Evolutionary conservation across 1,140 invertebrate genomes (phyloP).

Genomic region (Drosophila sproati): DNA sequence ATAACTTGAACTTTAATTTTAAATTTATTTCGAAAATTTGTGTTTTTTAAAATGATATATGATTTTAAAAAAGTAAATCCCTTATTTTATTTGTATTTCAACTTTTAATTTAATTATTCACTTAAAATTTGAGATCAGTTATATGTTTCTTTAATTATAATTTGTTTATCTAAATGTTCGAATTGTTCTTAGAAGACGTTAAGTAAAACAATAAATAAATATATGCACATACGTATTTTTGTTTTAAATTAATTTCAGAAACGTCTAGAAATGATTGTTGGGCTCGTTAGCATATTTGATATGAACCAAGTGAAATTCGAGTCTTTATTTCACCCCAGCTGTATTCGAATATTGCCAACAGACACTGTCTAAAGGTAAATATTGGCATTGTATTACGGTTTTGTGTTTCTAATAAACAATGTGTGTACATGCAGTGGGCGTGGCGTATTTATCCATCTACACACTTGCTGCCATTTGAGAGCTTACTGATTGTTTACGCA

Average conservation of each 20-base stretch:
- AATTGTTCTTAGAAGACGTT: no score
- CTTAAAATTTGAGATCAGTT: no score
- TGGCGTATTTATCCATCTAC: conserved; percentile 48
- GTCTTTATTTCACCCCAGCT: conserved; percentile 17
- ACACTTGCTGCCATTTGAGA: conserved; percentile 17
- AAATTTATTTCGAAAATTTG: no score
- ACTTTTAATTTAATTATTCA: no score
- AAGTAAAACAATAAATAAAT: not conserved
- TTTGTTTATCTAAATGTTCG: no score
- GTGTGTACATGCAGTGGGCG: conserved; percentile 34
- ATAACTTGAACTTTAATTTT: no score
- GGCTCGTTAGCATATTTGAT: conserved; percentile 64
- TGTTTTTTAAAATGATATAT: no score
- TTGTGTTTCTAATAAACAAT: conserved; percentile 60
- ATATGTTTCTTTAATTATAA: no score
- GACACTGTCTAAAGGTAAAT: conserved; percentile 68
- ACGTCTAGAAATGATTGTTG: conserved; percentile 11
- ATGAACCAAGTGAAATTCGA: conserved; percentile 49
- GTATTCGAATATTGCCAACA: conserved; percentile 40
- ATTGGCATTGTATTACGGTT: conserved; percentile 59
- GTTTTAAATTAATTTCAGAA: conserved; percentile 36
- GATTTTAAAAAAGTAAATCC: no score
- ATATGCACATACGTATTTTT: conserved; percentile 14
- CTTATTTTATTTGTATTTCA: no score
- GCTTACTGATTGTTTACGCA: conserved; percentile 32